Conservation (phyloP, 2,888 invertebrate genomes). For the Cerceris rybyensis region DNA sequence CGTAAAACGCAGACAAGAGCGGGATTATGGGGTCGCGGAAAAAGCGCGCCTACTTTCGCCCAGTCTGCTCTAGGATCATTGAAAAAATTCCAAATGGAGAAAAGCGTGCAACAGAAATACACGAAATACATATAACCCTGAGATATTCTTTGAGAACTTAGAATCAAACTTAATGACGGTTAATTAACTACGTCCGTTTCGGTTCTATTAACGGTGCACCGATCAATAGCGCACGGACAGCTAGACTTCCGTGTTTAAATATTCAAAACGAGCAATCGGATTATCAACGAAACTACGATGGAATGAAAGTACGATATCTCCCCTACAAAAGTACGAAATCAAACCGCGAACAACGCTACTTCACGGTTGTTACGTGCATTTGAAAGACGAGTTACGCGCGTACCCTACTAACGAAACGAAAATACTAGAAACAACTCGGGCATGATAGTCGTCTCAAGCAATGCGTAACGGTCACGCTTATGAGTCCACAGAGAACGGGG, state of each 20-base stretch:
- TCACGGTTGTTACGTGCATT: slow-evolving; percentile 7
- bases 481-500: slow-evolving; percentile 57
- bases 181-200: too few relatives aligned
- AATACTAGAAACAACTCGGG: not conserved
- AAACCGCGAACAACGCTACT: slow-evolving; percentile 2
- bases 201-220: too few relatives aligned
- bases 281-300: not conserved
- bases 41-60: too few relatives aligned
- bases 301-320: not conserved
- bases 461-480: slow-evolving; percentile 66
- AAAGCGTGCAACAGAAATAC: too few relatives aligned
- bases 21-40: not conserved
- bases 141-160: too few relatives aligned
- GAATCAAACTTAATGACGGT: too few relatives aligned
- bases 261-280: not conserved
- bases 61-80: too few relatives aligned
- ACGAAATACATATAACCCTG: too few relatives aligned
- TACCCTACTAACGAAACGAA: slow-evolving; percentile 20
- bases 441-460: slow-evolving; percentile 43
- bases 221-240: not conserved
- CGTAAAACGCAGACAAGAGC: not conserved
- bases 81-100: too few relatives aligned
- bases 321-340: not conserved
- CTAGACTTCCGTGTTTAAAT: not conserved
- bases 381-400: slow-evolving; percentile 20